Evolutionary conservation across 2,797 vertebrate genomes (phyloP), one percentile per base, ranked within the genome.

Genomic region (Psittacula echo): DNA sequence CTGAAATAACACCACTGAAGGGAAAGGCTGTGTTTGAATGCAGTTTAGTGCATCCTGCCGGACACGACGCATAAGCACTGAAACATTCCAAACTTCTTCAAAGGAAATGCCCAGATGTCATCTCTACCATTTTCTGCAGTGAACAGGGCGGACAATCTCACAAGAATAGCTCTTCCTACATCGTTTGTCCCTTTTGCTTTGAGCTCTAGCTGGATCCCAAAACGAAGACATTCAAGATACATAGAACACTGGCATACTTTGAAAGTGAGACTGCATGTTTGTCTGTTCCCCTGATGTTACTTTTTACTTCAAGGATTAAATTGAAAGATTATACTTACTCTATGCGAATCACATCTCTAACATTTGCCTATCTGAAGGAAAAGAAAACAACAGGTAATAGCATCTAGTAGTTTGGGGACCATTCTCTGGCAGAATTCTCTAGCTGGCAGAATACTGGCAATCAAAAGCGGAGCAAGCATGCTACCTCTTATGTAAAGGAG

Each of bases 261-360:
- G 70, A 86, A 78, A 76, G 85, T 21, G 32, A 88, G 76, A 73
- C 51, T 60, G 51, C 45, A 23, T 4, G 32, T 37, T 50, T 85
- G 83, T 71, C 71, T 53, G 10, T 66, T 93, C 58, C 61, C 20
- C 37, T 24, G 42, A 80, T 32, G 54, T 17, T 88, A 60, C 41
- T 51, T 92, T 92, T 84, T 64, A 86, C 90, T 90, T 86, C n/a
- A 29, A 65, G 70, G 61, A 95, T 91, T 90, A 82, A 65, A 72
- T 67, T 91, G 58, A 64, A 90, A 87, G 61, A 41, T 42, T 91
- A 6, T 75, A 86, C 82, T 82, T 83, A 58, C 77, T 65, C 77
- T 42, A 13, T 8, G 41, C 21, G 71, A 94, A 90, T 64, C 74
- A 44, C 77, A 85, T 61, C 78, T 87, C 56, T 85, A 89, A 87